Evolutionary conservation across 2,113 vertebrate genomes (phyloP).

Genomic region (Tapirus terrestris): DNA sequence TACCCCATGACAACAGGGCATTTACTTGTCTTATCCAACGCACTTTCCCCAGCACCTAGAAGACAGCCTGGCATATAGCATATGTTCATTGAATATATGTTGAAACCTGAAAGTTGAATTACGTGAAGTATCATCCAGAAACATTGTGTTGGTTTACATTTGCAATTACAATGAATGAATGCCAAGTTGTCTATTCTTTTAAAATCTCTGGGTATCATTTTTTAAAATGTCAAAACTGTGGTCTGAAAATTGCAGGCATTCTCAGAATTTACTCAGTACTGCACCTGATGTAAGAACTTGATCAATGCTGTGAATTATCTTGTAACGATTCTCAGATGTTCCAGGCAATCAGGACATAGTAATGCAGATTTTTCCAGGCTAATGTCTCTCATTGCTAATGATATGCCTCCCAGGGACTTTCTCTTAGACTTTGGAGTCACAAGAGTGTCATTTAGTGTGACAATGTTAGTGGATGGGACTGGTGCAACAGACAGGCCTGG

Average conservation of each 20-base stretch:
- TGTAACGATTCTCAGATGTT: conserved; percentile 14
- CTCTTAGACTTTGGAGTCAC: background rate
- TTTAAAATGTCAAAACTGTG: background rate
- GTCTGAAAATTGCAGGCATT: background rate
- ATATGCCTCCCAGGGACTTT: background rate
- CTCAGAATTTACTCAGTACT: background rate
- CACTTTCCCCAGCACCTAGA: background rate
- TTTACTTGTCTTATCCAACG: background rate
- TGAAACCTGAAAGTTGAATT: background rate
- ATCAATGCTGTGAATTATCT: background rate
- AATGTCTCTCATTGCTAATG: background rate
- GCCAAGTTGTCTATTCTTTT: background rate
- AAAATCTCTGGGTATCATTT: background rate
- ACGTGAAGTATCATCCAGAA: background rate
- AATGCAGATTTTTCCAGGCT: background rate
- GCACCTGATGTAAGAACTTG: background rate
- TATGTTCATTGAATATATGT: background rate
- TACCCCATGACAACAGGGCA: background rate
- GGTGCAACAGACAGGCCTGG: background rate
- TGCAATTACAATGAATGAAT: background rate
- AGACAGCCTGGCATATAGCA: background rate
- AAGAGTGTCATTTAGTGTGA: background rate
- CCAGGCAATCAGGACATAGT: background rate
- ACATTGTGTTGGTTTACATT: background rate
- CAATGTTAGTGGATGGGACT: background rate